phyloP scores from a whole-genome alignment of 2,888 invertebrate genomes.

The Schizaphis graminum region DNA sequence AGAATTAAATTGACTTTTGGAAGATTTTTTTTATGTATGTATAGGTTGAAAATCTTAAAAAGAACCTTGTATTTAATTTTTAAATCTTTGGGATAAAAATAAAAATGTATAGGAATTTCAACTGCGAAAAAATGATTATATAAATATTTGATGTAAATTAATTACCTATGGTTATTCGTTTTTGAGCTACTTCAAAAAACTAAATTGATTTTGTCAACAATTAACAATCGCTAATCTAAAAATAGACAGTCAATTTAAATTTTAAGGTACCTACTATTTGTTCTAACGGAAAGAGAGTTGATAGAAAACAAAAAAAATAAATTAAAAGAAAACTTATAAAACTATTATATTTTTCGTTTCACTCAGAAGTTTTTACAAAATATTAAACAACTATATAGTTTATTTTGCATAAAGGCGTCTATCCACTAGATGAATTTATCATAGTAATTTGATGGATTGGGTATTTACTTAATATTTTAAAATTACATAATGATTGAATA shows the following conservation, averaged over 20 bases:
- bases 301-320: neutral
- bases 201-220: neutral
- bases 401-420: neutral
- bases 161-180: too few species aligned
- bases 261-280: too few species aligned
- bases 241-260: neutral
- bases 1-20: too few species aligned
- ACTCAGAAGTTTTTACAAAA: neutral
- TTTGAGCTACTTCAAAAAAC: neutral
- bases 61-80: too few species aligned
- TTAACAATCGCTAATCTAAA: neutral
- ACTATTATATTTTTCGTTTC: neutral
- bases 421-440: neutral
- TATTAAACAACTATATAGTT: neutral
- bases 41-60: too few species aligned
- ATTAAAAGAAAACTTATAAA: neutral
- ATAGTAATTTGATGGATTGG: neutral
- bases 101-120: too few species aligned
- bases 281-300: neutral
- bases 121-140: too few species aligned
- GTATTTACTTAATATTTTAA: neutral
- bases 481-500: neutral
- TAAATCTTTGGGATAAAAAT: too few species aligned
- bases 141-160: too few species aligned
- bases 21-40: too few species aligned